Conservation (phyloP, 1,140 invertebrate genomes). For the Habropoda laboriosa region DNA sequence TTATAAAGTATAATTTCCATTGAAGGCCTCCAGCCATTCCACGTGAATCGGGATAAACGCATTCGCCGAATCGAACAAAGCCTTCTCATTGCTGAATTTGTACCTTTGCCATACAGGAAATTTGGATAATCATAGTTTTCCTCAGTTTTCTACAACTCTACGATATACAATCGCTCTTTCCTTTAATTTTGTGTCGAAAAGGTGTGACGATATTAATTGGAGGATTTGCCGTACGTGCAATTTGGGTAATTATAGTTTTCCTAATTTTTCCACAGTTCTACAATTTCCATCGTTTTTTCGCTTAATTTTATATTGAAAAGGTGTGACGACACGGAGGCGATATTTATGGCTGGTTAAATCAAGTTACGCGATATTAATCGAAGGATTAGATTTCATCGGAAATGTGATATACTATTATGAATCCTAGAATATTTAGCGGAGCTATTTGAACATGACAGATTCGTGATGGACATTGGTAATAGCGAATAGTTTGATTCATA, state of each 20-base stretch:
- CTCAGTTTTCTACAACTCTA: too few relatives aligned
- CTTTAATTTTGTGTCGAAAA: too few relatives aligned
- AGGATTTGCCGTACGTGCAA: too few relatives aligned
- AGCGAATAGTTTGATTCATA: not conserved
- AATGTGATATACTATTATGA: conserved; percentile 14
- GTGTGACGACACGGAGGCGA: too few relatives aligned
- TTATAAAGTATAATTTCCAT: conserved; percentile 53
- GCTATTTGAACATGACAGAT: not conserved
- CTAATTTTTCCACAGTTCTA: too few relatives aligned
- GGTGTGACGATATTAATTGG: too few relatives aligned
- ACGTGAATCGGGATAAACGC: not conserved
- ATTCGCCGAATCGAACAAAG: not conserved
- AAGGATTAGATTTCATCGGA: not conserved
- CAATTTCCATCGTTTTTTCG: not conserved
- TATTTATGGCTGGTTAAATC: not conserved
- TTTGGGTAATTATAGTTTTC: too few relatives aligned
- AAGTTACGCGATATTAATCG: conserved; percentile 12
- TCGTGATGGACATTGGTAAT: not conserved
- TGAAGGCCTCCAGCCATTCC: conserved; percentile 1
- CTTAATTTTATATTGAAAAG: not conserved
- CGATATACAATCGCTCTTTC: too few relatives aligned
- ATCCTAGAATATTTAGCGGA: conserved; percentile 8
- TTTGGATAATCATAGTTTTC: too few relatives aligned
- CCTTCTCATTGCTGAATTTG: not conserved
- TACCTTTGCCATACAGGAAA: not conserved